A percentile compares a stretch with the other conserved stretches of the same genome.
Evolutionary conservation across 2,113 vertebrate genomes (phyloP).

Genomic region (Seriola dumerili): DNA sequence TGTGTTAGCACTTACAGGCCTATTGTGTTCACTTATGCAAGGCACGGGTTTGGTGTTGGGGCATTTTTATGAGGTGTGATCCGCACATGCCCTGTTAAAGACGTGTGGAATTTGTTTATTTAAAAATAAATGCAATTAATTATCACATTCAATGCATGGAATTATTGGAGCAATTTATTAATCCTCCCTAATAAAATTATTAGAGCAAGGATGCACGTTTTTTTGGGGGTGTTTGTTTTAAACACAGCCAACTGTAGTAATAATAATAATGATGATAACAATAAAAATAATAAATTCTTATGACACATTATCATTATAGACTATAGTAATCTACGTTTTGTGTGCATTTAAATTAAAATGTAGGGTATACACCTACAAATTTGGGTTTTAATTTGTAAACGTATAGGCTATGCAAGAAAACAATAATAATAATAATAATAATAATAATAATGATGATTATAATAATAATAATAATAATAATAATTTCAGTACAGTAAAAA

Average conservation of each 20-base stretch:
- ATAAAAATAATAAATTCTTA: background rate
- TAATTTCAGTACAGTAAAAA: background rate
- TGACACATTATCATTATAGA: background rate
- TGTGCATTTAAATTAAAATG: background rate
- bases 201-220: too few species aligned
- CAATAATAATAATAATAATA: background rate
- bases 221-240: background rate
- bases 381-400: background rate
- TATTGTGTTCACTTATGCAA: constrained; percentile 58
- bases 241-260: background rate
- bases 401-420: background rate
- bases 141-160: constrained; percentile 6
- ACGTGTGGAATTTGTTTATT: constrained; percentile 52
- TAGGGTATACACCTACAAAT: background rate
- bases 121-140: constrained; percentile 43
- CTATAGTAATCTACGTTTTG: background rate
- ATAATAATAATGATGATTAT: too few species aligned
- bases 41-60: constrained; percentile 46
- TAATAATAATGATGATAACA: background rate
- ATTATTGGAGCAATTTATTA: background rate
- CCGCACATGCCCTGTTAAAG: constrained; percentile 46
- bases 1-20: constrained; percentile 47
- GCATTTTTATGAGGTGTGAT: constrained; percentile 62
- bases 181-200: background rate
- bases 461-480: background rate